Evolutionary conservation across 2,888 invertebrate species (phyloP).

Genomic region (Eurois occulta): DNA sequence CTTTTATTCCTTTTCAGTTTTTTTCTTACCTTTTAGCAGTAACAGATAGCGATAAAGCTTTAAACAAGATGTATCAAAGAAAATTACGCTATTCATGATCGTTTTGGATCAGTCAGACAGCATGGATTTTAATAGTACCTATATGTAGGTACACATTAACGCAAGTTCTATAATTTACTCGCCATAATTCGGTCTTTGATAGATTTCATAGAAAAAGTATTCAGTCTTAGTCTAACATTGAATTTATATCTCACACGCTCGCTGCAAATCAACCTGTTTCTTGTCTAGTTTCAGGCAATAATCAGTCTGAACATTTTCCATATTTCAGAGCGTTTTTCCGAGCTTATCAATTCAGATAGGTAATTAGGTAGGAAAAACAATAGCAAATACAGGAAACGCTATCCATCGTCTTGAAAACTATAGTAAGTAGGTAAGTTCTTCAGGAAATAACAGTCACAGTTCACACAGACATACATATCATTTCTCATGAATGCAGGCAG

Average conservation of each 20-base stretch:
- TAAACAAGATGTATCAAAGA: background rate
- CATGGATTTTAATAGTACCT: background rate
- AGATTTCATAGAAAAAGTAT: background rate
- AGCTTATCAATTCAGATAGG: background rate
- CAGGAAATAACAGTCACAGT: background rate
- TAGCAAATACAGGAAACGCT: background rate
- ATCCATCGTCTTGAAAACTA: background rate
- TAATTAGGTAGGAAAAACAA: background rate
- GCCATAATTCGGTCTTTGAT: background rate
- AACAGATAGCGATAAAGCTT: background rate
- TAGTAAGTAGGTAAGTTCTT: background rate
- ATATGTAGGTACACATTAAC: background rate
- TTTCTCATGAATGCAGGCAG: background rate
- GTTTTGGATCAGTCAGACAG: background rate
- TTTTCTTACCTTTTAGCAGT: background rate
- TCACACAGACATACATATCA: background rate
- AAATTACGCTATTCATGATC: background rate
- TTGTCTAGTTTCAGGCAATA: background rate
- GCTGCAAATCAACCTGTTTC: constrained; percentile 1
- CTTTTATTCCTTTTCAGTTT: constrained; percentile 40
- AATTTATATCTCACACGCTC: constrained; percentile 13
- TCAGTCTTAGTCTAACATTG: background rate
- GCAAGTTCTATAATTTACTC: background rate
- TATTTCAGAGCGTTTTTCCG: background rate
- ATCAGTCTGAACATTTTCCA: constrained; percentile 6